phyloP scores from a whole-genome alignment of 2,888 invertebrate genomes.

The Bimastos eiseni region DNA sequence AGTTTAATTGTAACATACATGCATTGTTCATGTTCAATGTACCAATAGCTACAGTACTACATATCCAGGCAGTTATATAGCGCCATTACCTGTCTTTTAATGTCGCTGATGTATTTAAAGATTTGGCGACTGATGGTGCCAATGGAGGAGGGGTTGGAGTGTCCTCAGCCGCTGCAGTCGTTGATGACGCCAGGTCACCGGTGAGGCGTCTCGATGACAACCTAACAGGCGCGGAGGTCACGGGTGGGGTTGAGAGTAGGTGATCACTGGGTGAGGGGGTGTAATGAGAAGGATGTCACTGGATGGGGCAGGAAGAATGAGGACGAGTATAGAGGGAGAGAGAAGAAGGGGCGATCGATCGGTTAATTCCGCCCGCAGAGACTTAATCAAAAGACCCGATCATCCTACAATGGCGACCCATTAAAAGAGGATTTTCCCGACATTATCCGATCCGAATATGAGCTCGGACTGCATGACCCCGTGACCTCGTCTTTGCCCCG shows the following conservation, averaged over 20 bases:
- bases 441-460: constrained; percentile 7
- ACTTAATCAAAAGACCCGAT: not conserved
- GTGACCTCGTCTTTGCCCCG: constrained; percentile 20
- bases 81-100: not conserved
- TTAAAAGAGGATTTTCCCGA: constrained; percentile 6
- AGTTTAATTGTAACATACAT: no score
- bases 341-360: not conserved
- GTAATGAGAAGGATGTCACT: constrained; percentile 22
- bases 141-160: not conserved
- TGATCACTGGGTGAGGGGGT: no score
- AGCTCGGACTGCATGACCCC: constrained; percentile 13
- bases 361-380: not conserved
- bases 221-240: constrained; percentile 20
- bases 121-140: not conserved
- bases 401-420: constrained; percentile 7
- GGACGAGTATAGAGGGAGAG: not conserved
- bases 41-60: no score
- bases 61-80: not conserved
- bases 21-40: not conserved
- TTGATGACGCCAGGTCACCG: not conserved
- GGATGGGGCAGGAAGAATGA: not conserved
- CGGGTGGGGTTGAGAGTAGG: no score
- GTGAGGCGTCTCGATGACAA: not conserved
- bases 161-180: not conserved
- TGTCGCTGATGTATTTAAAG: not conserved